Conservation (phyloP, 2,888 invertebrate species). For the Nymphalis urticae region DNA sequence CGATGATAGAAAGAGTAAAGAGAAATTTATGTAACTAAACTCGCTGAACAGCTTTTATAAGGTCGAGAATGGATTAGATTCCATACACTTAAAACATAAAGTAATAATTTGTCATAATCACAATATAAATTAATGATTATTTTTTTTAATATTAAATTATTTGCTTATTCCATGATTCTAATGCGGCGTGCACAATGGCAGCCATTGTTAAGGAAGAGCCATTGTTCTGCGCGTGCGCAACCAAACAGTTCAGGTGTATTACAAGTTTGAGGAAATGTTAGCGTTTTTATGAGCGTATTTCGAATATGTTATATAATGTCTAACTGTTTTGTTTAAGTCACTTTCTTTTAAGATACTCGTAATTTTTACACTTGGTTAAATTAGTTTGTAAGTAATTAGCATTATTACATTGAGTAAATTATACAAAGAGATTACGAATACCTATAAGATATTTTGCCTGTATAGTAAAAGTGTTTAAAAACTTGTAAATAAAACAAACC, state of each 20-base stretch:
- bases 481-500: too few species aligned
- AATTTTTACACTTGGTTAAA: not conserved
- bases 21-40: too few species aligned
- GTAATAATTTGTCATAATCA: too few species aligned
- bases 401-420: too few species aligned
- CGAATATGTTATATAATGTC: conserved; percentile 5
- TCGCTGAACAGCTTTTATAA: too few species aligned
- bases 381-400: not conserved
- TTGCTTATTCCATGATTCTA: conserved; percentile 10
- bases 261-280: conserved; percentile 4
- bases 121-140: not conserved
- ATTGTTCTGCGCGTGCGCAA: conserved; percentile 36
- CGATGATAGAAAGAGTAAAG: too few species aligned
- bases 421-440: too few species aligned
- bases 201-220: conserved; percentile 33
- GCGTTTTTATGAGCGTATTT: conserved; percentile 1
- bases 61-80: too few species aligned
- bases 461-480: too few species aligned
- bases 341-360: not conserved
- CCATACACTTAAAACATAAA: too few species aligned
- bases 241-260: conserved; percentile 16
- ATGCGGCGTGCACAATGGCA: conserved; percentile 16
- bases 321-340: conserved; percentile 1
- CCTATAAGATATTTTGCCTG: too few species aligned
- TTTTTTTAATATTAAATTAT: not conserved